Percentiles rank a stretch among this genome's conserved stretches.
phyloP scores from a whole-genome alignment of 2,888 invertebrate species.

The Synanthedon andrenaeformis region DNA sequence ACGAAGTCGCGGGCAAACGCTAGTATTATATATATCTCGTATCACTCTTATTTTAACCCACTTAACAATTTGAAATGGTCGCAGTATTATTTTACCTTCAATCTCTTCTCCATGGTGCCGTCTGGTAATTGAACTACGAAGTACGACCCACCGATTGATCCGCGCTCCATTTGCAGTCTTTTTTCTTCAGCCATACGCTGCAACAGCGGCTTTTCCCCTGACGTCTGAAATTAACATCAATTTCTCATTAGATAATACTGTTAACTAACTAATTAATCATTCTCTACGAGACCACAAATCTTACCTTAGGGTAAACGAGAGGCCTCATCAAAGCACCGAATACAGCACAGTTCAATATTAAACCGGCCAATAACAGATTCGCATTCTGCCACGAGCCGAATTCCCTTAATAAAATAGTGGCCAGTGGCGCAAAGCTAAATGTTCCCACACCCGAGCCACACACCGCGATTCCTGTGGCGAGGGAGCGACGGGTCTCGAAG shows the following conservation, averaged over 20 bases:
- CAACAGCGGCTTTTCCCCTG: slow-evolving; percentile 83
- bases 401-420: slow-evolving; percentile 79
- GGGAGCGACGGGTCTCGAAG: slow-evolving; percentile 93
- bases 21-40: too few species aligned
- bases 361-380: slow-evolving; percentile 90
- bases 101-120: slow-evolving; percentile 88
- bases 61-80: too few species aligned
- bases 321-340: slow-evolving; percentile 89
- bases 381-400: slow-evolving; percentile 91
- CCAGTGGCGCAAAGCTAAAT: slow-evolving; percentile 94
- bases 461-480: slow-evolving; percentile 95
- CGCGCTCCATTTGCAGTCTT: slow-evolving; percentile 89
- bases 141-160: slow-evolving; percentile 88
- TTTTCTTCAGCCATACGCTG: slow-evolving; percentile 96
- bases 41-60: too few species aligned
- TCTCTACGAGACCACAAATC: background rate
- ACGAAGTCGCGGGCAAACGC: too few species aligned
- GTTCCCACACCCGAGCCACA: slow-evolving; percentile 96
- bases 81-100: slow-evolving; percentile 73
- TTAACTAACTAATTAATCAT: background rate
- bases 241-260: background rate
- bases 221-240: slow-evolving; percentile 34
- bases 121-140: slow-evolving; percentile 90
- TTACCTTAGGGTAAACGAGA: slow-evolving; percentile 78
- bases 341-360: slow-evolving; percentile 91